Evolutionary conservation across 2,888 invertebrate genomes (phyloP).

Genomic region (Epiblema foenella): DNA sequence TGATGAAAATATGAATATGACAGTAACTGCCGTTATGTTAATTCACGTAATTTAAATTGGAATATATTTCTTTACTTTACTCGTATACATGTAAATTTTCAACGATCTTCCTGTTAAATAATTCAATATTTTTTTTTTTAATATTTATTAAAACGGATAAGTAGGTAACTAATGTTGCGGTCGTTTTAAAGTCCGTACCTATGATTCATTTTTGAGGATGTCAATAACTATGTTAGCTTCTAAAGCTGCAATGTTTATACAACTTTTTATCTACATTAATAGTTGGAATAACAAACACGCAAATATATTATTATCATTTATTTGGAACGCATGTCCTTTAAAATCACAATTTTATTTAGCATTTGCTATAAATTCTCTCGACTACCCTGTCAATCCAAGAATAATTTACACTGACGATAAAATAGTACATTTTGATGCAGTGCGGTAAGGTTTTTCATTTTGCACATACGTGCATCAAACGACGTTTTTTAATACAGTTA

Average conservation of each 20-base stretch:
- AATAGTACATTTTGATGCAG: too few relatives aligned
- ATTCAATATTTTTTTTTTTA: not conserved
- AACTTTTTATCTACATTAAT: too few relatives aligned
- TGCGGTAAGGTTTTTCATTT: too few relatives aligned
- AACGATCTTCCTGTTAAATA: not conserved
- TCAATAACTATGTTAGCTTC: too few relatives aligned
- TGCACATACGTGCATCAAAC: too few relatives aligned
- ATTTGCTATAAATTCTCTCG: not conserved
- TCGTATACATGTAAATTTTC: not conserved
- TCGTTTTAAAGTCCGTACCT: not conserved
- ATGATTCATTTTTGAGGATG: too few relatives aligned
- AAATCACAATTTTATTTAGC: not conserved
- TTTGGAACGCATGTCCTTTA: too few relatives aligned
- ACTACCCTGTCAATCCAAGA: too few relatives aligned
- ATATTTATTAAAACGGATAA: not conserved
- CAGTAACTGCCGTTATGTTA: not conserved
- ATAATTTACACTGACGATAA: too few relatives aligned
- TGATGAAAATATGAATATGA: constrained; percentile 23
- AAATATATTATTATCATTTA: not conserved
- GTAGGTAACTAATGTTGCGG: not conserved
- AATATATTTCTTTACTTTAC: not conserved
- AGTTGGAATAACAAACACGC: too few relatives aligned
- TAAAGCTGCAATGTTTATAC: too few relatives aligned
- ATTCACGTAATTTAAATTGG: not conserved
- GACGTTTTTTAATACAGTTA: too few relatives aligned